These are phyloP conservation scores for Thaumetopoea pityocampa DNA, from an alignment of 1,140 invertebrate species.

Conservation along the genomic window DNA sequence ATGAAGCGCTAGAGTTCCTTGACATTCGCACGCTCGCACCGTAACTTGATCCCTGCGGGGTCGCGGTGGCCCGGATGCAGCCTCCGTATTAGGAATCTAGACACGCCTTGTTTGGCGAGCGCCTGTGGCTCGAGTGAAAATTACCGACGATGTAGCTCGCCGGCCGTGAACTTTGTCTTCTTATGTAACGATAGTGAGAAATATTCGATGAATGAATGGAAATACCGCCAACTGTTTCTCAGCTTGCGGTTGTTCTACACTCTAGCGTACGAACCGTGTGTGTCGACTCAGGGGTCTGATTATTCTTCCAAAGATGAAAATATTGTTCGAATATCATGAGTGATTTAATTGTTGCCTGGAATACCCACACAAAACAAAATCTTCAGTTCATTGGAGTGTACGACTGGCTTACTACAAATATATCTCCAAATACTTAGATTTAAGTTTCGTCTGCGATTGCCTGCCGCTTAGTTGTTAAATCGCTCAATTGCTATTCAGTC, in stretches of 20 bases:
- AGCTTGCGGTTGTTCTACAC: not conserved
- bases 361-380: no score
- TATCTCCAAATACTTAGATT: conserved; percentile 14
- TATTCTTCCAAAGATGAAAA: no score
- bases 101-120: conserved; percentile 52
- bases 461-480: conserved; percentile 40
- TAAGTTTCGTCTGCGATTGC: conserved; percentile 22
- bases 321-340: no score
- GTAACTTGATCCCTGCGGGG: conserved; percentile 60
- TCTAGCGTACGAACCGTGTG: not conserved
- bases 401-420: conserved; percentile 1
- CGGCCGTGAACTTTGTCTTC: conserved; percentile 55
- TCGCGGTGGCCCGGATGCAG: conserved; percentile 67
- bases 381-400: no score
- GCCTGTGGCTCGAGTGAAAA: conserved; percentile 38
- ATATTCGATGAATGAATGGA: conserved; percentile 30
- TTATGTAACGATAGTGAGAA: conserved; percentile 44
- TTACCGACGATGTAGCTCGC: conserved; percentile 28
- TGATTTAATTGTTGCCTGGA: no score
- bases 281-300: not conserved
- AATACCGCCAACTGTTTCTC: conserved; percentile 6
- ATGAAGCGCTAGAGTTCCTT: conserved; percentile 51
- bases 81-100: conserved; percentile 64
- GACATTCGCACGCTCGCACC: conserved; percentile 65
- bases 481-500: conserved; percentile 48